phyloP scores from a whole-genome alignment of 1,140 invertebrate genomes.

The Berghia stephanieae region DNA sequence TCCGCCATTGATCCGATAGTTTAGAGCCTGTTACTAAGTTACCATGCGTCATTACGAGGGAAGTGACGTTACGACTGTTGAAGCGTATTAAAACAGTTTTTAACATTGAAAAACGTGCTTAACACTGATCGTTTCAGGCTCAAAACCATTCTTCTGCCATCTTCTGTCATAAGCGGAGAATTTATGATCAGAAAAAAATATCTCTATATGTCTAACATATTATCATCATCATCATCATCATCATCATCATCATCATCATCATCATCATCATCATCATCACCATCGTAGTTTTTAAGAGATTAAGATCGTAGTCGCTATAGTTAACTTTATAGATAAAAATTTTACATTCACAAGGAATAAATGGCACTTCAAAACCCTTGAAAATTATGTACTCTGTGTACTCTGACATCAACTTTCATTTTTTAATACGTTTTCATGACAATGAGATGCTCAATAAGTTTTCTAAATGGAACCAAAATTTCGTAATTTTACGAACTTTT shows the following conservation, averaged over 20 bases:
- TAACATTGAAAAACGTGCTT: background rate
- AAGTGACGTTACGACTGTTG: no score
- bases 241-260: background rate
- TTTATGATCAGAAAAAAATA: constrained; percentile 40
- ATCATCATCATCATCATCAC: background rate
- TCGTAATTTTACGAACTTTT: no score
- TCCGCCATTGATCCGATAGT: no score
- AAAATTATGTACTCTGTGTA: constrained; percentile 11
- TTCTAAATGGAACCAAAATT: constrained; percentile 49
- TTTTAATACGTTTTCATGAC: background rate
- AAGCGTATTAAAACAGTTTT: background rate
- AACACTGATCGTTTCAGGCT: background rate
- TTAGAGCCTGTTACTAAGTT: no score
- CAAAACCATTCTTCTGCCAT: no score
- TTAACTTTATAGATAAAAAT: no score
- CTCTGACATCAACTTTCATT: no score
- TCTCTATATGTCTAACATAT: constrained; percentile 33
- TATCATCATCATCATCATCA: constrained; percentile 20
- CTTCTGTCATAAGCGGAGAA: background rate
- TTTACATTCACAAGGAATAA: background rate
- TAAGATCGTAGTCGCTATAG: no score
- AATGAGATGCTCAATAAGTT: constrained; percentile 50
- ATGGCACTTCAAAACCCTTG: no score
- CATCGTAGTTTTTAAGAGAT: no score
- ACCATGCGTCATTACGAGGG: no score